Base-by-base conservation (phyloP, 2,113 vertebrate genomes). In the Actenoides hombroni region DNA sequence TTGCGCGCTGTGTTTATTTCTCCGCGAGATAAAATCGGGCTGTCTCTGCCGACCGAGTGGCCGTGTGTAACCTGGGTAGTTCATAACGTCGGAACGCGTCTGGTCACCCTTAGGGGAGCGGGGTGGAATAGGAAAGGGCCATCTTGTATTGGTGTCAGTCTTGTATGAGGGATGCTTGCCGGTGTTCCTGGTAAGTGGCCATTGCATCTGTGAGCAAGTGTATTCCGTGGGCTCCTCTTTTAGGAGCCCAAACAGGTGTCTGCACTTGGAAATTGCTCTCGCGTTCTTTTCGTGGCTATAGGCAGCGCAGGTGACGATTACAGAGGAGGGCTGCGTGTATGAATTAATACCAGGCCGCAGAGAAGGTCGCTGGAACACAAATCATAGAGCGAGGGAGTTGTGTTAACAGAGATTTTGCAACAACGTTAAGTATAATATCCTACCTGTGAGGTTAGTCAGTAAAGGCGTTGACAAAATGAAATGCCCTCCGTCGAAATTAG, bases 61-160 rank as follows among this genome's bases (percentile, higher is more conserved):
- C 53, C 14, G 3, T 3, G 24, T 4, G 15, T 7, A 16, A 17
- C 46, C 53, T 2, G 4, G 0, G 0, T 2, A 0, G 70, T 7
- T 28, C 1, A 0, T 10, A 4, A 1, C 3, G 31, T 17, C 8
- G 46, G 3, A 1, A 31, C 9, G 64, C 19, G 0, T 0, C 19
- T 0, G 74, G 35, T 10, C 42, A 11, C 49, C 54, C 85, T 13
- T 3, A 2, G 5, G 26, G 75, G 87, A 91, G 69, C 87, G 56
- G 20, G 61, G 0, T 2, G 0, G 4, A 7, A 8, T 4, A 2
- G 2, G 5, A 9, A 63, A n/a, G 80, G 83, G 79, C 89, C 71
- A n/a, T 46, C 91, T 81, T 60, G 91, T 16, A 37, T 5, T 2
- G 83, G 46, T 29, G 76, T 2, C 68, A 9, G 80, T 83, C 86